phyloP scores from a whole-genome alignment of 1,140 invertebrate species.

The Capitella teleta region DNA sequence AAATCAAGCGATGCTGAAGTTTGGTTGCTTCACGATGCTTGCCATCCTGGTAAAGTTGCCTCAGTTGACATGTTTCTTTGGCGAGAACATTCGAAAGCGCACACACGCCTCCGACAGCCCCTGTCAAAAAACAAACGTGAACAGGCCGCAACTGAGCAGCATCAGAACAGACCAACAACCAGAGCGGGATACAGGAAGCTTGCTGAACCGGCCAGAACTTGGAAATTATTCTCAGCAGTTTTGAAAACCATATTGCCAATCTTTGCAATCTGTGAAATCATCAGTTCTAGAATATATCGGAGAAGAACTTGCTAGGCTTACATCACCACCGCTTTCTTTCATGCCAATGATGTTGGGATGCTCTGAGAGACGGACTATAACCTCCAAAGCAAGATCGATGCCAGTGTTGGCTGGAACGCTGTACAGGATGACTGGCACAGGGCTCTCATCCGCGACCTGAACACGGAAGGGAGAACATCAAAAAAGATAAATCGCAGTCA shows the following conservation, averaged over 20 bases:
- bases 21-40: conserved; percentile 37
- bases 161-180: conserved; percentile 29
- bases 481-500: too few relatives aligned
- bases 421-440: conserved; percentile 51
- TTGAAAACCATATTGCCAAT: conserved; percentile 43
- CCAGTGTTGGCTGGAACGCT: conserved; percentile 51
- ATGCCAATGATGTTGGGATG: conserved; percentile 54
- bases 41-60: conserved; percentile 28
- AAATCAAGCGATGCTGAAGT: conserved; percentile 42
- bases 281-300: too few relatives aligned
- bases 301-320: too few relatives aligned
- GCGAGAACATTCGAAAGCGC: conserved; percentile 45
- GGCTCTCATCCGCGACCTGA: conserved; percentile 49
- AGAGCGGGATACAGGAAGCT: conserved; percentile 48
- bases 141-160: too few relatives aligned
- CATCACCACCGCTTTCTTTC: conserved; percentile 54
- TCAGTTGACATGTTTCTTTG: conserved; percentile 39
- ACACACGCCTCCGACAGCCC: conserved; percentile 43
- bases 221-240: conserved; percentile 45
- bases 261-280: conserved; percentile 47
- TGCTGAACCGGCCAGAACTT: conserved; percentile 51
- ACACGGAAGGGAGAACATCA: too few relatives aligned
- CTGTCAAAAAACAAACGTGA: too few relatives aligned
- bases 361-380: conserved; percentile 42
- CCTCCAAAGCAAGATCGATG: conserved; percentile 40